Evolutionary conservation across 1,140 invertebrate genomes (phyloP), one percentile per base, ranked within the genome.

Genomic region (Aphidius gifuensis): DNA sequence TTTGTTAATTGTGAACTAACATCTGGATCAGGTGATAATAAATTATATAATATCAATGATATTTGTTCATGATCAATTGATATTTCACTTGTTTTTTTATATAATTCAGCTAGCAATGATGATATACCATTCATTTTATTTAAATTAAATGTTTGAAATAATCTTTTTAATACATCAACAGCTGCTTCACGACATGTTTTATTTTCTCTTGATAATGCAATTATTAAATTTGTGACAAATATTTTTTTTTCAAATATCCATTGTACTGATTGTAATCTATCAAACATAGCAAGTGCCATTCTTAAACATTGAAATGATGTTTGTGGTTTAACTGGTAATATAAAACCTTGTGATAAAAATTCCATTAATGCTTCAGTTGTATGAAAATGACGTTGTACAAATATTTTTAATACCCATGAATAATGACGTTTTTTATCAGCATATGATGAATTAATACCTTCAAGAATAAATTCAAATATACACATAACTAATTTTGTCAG

Each of bases 31-130:
- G 83, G 80, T n/a, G 81, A 83, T 1, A 85, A 63, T 45, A 82
- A 62, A 47, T 82, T 82, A 51, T 80, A 84, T 0, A 86, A 66
- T 48, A 81, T 71, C 5, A 86, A 55, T 1, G 84, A 80, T 5
- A 86, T 65, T 61, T 87, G 88, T 57, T 90, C 84, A 61, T 81
- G 72, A 67, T 90, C 89, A 49, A 88, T 69, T 42, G 80, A 54
- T 47, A 91, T 77, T 69, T 90, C 88, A 21, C 82, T 71, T 40
- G 65, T 67, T 39, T 68, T 66, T 6, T 64, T 43, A 0, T 60
- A 50, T 1, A 83, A 32, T 67, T 82, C 74, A 11, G 70, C 45
- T 5, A 83, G 23, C 0, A 83, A 56, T 51, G 63, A 43, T 11
- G 67, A 72, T 32, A 69, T 79, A 5, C 74, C 74, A 23, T 71